A percentile compares a stretch with the other conserved stretches of the same genome.
Conservation (phyloP, 1,140 invertebrate genomes). For the Adoxophyes honmai region DNA sequence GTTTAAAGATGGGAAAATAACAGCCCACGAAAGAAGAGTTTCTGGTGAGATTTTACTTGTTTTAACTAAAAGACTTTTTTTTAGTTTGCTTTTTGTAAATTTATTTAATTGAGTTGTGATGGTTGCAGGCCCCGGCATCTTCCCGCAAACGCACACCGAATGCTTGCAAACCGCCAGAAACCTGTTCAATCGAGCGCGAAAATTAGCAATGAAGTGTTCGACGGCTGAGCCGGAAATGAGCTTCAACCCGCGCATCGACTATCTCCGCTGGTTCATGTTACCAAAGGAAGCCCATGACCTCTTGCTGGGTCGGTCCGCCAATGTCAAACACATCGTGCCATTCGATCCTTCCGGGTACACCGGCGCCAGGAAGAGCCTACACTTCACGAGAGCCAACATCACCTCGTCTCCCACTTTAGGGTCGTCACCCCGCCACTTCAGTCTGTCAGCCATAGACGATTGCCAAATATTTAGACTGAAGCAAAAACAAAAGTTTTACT, state of each 20-base stretch:
- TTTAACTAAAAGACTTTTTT: not conserved
- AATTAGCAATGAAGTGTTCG: conserved; percentile 85
- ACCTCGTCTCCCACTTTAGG: conserved; percentile 67
- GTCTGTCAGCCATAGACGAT: conserved; percentile 80
- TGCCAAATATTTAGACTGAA: conserved; percentile 71
- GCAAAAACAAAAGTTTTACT: conserved; percentile 65
- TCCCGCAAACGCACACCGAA: conserved; percentile 85
- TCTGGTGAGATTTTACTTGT: conserved; percentile 73
- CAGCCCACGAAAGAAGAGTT: conserved; percentile 81
- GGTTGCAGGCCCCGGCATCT: conserved; percentile 79
- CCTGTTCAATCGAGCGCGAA: conserved; percentile 86
- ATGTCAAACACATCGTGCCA: conserved; percentile 85
- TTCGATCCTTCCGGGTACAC: conserved; percentile 81
- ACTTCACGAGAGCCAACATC: conserved; percentile 56
- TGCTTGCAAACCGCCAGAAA: conserved; percentile 88
- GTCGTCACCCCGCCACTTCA: conserved; percentile 78
- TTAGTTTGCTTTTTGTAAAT: conserved; percentile 4
- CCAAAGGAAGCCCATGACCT: conserved; percentile 87
- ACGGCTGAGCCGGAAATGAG: conserved; percentile 84
- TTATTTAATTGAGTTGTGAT: conserved; percentile 13
- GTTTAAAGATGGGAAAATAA: conserved; percentile 87
- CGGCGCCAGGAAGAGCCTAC: conserved; percentile 63
- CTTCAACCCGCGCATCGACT: conserved; percentile 82
- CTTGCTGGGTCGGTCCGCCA: conserved; percentile 83
- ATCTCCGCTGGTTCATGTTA: conserved; percentile 91